Base-by-base conservation (phyloP, 2,797 vertebrate species). In the Buceros bicornis region DNA sequence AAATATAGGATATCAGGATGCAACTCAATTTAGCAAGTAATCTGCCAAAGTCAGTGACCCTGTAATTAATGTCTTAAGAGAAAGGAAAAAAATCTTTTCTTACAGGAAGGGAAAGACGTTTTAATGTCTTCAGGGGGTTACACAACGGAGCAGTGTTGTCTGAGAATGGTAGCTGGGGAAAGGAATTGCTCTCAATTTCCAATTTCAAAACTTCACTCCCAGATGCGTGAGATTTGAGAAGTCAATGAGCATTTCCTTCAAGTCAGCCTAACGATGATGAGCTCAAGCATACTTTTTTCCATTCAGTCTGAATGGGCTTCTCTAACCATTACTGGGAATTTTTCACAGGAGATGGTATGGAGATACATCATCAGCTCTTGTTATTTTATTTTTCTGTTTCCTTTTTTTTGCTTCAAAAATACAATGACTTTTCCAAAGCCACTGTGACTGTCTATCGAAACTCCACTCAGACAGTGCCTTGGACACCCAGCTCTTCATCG, bases 51-150 rank as follows among this genome's bases (percentile, higher is more conserved):
- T 92, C 92, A 78, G 19, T 95, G 91, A 95, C 93, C 93, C 61
- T 87, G 54, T 87, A 96, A 96, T 97, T 95, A 94, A 89, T 92
- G 94, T 90, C 67, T 82, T 85, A 85, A 74, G 89, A 80, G 70
- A 87, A 87, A 90, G 94, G 37, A 40, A 93, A 95, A 96, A 94
- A 94, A 82, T 84, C 93, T 87, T 92, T 84, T 53, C 86, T 96
- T 94, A 82, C 96, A 96, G 90, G 95, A 97, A 97, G 81, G 31
- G 33, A 95, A 94, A 94, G 95, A 95, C 90, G 92, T 97, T 94
- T 97, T 95, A 92, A 93, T 77, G 78, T 96, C 96, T 95, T 96
- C 71, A 77, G 93, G 74, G 95, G 82, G 45, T 94, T 94, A 54
- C 70, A 53, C 28, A 33, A 87, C 78, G 29, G 57, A 93, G 71